Percentiles rank a stretch among this genome's conserved stretches.
phyloP scores from a whole-genome alignment of 2,888 invertebrate species.

The Mantis religiosa region DNA sequence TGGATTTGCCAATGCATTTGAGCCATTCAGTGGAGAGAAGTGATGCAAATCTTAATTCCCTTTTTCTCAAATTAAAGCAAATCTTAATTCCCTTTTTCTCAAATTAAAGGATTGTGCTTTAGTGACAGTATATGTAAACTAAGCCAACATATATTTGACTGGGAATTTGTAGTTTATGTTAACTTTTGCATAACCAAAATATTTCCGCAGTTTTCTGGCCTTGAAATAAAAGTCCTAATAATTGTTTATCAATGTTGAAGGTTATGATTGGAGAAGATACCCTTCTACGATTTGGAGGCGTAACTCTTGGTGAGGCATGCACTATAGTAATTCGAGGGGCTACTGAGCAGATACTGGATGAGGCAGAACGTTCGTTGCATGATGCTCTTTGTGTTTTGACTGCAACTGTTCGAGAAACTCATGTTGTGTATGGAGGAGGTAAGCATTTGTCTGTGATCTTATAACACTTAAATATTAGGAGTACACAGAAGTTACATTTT shows the following conservation, averaged over 20 bases:
- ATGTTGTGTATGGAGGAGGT: constrained; percentile 89
- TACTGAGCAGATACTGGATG: constrained; percentile 96
- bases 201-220: not conserved
- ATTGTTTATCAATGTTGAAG: constrained; percentile 40
- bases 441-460: constrained; percentile 21
- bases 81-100: no score
- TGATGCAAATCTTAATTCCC: no score
- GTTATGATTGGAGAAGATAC: constrained; percentile 98
- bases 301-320: constrained; percentile 93
- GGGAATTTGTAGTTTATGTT: no score
- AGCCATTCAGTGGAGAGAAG: no score
- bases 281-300: constrained; percentile 90
- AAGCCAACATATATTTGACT: no score
- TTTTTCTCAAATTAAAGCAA: no score
- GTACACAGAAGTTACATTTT: no score
- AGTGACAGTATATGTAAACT: no score
- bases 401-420: constrained; percentile 90
- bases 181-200: not conserved
- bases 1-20: no score
- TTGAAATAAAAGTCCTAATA: not conserved
- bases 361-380: constrained; percentile 96
- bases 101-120: no score
- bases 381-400: constrained; percentile 96
- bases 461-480: no score
- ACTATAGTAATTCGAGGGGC: constrained; percentile 95